phyloP scores from a whole-genome alignment of 2,113 vertebrate genomes.

The Crotophaga sulcirostris region DNA sequence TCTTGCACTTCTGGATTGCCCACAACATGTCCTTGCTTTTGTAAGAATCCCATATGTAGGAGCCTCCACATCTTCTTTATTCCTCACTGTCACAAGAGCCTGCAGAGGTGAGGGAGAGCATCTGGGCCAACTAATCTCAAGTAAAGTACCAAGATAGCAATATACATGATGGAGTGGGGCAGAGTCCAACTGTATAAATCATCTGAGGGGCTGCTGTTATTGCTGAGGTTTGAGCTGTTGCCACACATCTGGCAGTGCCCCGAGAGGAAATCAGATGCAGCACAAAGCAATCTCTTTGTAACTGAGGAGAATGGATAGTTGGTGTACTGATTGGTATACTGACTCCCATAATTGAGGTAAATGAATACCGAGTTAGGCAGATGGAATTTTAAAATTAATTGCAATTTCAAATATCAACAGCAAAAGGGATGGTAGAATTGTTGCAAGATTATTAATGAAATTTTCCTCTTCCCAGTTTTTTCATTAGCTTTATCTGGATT shows the following conservation, averaged over 20 bases:
- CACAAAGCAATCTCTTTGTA: not conserved
- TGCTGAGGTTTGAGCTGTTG: not conserved
- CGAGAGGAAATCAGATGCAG: not conserved
- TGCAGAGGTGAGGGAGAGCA: not conserved
- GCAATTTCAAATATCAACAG: not conserved
- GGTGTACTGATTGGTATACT: not conserved
- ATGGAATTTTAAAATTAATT: not conserved
- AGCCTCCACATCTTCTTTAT: not conserved
- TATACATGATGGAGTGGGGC: not conserved
- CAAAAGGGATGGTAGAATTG: not conserved
- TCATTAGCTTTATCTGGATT: not conserved
- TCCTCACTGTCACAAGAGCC: not conserved
- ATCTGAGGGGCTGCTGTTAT: not conserved
- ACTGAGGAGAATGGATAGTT: not conserved
- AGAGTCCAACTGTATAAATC: not conserved
- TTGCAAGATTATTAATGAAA: not conserved
- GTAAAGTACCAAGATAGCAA: not conserved
- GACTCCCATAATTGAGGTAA: not conserved
- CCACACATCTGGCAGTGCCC: not conserved
- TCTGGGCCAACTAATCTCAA: not conserved
- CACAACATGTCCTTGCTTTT: too few species aligned
- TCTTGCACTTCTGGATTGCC: too few species aligned
- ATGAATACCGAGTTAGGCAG: not conserved
- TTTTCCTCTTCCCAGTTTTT: not conserved
- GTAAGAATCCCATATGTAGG: too few species aligned